Evolutionary conservation across 2,888 invertebrate genomes (phyloP).

Genomic region (Rotaria macrura): DNA sequence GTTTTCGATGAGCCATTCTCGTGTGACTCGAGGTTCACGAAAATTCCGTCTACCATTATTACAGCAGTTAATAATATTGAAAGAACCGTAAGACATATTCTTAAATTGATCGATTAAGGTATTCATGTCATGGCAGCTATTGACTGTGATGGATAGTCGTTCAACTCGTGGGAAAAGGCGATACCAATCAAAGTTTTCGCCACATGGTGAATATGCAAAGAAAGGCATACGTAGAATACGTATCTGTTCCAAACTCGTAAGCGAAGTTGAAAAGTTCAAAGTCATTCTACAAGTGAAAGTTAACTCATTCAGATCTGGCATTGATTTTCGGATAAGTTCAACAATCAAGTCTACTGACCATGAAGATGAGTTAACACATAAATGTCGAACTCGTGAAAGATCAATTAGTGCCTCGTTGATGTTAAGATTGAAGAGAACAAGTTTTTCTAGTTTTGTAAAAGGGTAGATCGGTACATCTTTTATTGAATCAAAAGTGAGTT

Average conservation of each 20-base stretch:
- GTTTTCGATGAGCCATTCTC: not conserved
- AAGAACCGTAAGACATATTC: not conserved
- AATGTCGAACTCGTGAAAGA: not conserved
- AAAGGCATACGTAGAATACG: not conserved
- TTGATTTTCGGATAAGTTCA: not conserved
- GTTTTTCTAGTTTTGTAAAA: not conserved
- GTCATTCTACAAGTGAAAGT: not conserved
- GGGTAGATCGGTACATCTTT: not conserved
- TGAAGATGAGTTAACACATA: not conserved
- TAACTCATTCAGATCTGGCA: not conserved
- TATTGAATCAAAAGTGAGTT: not conserved
- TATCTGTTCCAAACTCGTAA: not conserved
- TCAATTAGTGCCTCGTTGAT: not conserved
- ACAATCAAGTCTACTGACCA: not conserved
- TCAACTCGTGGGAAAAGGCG: not conserved
- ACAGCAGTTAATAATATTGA: not conserved
- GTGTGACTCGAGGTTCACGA: not conserved
- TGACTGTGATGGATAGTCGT: not conserved
- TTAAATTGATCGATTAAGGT: not conserved
- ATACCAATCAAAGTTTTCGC: not conserved
- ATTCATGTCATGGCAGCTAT: not conserved
- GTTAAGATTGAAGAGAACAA: not conserved
- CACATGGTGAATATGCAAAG: not conserved
- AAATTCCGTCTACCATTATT: not conserved
- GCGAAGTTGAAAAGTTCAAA: not conserved